A percentile compares a stretch with the other conserved stretches of the same genome.
phyloP scores from a whole-genome alignment of 1,140 invertebrate genomes.

The Drusus annulatus region DNA sequence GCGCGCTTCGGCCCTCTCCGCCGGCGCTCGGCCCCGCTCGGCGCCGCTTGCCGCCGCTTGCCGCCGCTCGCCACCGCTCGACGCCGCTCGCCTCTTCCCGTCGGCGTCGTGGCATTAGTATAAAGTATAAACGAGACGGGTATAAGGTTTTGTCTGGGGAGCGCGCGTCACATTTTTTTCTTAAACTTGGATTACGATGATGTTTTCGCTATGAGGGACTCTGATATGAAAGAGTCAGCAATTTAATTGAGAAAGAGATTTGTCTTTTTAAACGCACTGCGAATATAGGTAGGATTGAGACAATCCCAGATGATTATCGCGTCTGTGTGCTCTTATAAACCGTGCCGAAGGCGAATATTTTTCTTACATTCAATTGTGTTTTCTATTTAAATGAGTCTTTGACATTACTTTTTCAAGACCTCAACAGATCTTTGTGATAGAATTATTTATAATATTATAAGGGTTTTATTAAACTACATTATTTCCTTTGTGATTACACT shows the following conservation, averaged over 20 bases:
- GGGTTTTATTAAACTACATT: no score
- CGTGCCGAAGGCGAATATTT: no score
- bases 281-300: no score
- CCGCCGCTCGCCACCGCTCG: slow-evolving; percentile 28
- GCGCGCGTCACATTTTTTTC: slow-evolving; percentile 33
- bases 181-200: slow-evolving; percentile 39
- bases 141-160: slow-evolving; percentile 38
- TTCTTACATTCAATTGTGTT: no score
- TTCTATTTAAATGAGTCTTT: no score
- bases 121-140: slow-evolving; percentile 29
- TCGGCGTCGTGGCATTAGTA: neutral
- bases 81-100: slow-evolving; percentile 15
- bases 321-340: no score
- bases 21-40: slow-evolving; percentile 32
- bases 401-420: no score
- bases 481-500: no score
- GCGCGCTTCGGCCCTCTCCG: slow-evolving; percentile 15
- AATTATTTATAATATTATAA: no score
- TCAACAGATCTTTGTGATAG: no score
- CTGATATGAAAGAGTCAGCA: slow-evolving; percentile 33
- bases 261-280: slow-evolving; percentile 30
- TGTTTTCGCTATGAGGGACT: slow-evolving; percentile 38
- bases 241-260: slow-evolving; percentile 35
- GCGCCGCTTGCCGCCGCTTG: slow-evolving; percentile 18
- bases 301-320: no score